These are phyloP conservation scores for Brenthis hecate DNA, from an alignment of 2,888 invertebrate species.

Conservation along the genomic window DNA sequence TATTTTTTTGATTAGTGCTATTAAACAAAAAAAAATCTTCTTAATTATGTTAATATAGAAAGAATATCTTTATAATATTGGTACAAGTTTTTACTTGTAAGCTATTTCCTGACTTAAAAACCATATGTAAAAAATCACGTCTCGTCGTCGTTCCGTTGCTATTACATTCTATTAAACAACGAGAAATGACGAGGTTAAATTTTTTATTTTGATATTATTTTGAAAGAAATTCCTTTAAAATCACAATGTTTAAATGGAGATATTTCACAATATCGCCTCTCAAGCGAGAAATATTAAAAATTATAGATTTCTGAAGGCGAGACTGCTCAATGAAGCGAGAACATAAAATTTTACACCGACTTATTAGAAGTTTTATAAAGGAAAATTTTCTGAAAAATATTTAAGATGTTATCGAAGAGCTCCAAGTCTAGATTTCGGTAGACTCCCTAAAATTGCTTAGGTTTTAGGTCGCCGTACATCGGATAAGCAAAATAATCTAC, in stretches of 20 bases:
- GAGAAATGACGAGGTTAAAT: too few relatives aligned
- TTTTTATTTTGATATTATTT: not conserved
- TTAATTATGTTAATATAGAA: too few relatives aligned
- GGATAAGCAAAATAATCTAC: too few relatives aligned
- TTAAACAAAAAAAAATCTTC: too few relatives aligned
- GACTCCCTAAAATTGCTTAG: constrained; percentile 1
- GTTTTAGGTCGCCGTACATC: too few relatives aligned
- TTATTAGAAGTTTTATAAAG: constrained; percentile 10
- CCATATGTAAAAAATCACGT: too few relatives aligned
- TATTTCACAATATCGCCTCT: not conserved
- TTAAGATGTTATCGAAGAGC: not conserved
- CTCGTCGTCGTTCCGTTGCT: too few relatives aligned
- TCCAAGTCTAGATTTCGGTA: not conserved
- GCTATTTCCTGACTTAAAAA: too few relatives aligned
- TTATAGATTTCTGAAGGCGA: constrained; percentile 12
- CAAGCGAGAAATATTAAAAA: constrained; percentile 16
- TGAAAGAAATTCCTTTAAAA: not conserved
- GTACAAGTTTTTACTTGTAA: too few relatives aligned
- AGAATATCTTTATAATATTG: too few relatives aligned
- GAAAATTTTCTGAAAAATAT: constrained; percentile 2
- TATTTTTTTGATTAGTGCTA: too few relatives aligned
- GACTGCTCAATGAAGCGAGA: constrained; percentile 9
- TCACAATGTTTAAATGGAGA: not conserved
- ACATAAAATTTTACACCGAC: constrained; percentile 5
- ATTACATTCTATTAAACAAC: too few relatives aligned